phyloP scores from a whole-genome alignment of 2,797 vertebrate genomes.

The Erpetoichthys calabaricus region DNA sequence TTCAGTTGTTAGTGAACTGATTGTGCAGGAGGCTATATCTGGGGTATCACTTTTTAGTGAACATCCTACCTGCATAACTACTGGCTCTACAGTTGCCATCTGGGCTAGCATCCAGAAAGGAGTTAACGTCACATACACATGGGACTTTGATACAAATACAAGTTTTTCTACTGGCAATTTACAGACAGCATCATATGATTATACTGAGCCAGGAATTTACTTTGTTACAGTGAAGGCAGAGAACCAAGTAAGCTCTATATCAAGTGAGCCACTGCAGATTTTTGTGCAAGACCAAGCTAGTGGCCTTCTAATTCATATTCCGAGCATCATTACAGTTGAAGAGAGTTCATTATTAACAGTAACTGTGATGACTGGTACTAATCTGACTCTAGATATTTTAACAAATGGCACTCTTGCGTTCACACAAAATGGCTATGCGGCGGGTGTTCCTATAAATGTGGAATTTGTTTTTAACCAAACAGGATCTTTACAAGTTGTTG shows the following conservation, averaged over 20 bases:
- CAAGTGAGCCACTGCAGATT: slow-evolving; percentile 9
- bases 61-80: slow-evolving; percentile 6
- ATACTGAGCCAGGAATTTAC: slow-evolving; percentile 11
- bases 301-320: slow-evolving; percentile 16
- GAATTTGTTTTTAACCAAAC: slow-evolving; percentile 22
- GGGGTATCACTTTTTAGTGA: slow-evolving; percentile 3
- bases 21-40: slow-evolving; percentile 20
- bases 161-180: neutral
- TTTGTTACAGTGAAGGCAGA: slow-evolving; percentile 8
- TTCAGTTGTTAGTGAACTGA: slow-evolving; percentile 19
- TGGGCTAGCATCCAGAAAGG: slow-evolving; percentile 8
- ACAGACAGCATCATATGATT: slow-evolving; percentile 5
- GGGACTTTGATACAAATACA: slow-evolving; percentile 13
- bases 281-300: slow-evolving; percentile 19
- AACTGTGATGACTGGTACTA: slow-evolving; percentile 12
- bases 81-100: slow-evolving; percentile 5
- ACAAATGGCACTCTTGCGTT: slow-evolving; percentile 18
- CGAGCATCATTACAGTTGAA: slow-evolving; percentile 11
- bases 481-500: slow-evolving; percentile 19
- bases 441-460: slow-evolving; percentile 14
- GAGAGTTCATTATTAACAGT: slow-evolving; percentile 10
- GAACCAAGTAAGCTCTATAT: slow-evolving; percentile 11
- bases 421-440: slow-evolving; percentile 20
- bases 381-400: slow-evolving; percentile 20
- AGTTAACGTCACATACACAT: slow-evolving; percentile 14